Base-by-base conservation (phyloP, 2,888 invertebrate genomes). In the Pecten maximus region DNA sequence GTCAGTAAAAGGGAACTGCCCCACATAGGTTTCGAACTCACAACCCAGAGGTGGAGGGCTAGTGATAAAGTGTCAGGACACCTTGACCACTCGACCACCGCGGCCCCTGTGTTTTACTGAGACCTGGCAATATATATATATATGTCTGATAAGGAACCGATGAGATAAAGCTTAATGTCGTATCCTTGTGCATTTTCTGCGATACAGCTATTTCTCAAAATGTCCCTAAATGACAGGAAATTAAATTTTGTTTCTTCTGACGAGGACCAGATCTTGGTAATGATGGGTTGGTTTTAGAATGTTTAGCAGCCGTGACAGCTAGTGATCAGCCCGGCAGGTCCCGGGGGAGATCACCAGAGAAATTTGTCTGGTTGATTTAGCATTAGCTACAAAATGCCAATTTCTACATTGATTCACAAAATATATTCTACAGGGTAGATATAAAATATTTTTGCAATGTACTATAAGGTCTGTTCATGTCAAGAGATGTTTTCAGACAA, bases 351-450 rank as follows among this genome's bases (percentile, higher is more conserved):
- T 74, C 10, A 28, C 35, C 8, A 35, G 35, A 2, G 35, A 74
- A 35, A 28, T 74, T 35, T 35, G 74, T 74, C 35, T 28, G 60
- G 35, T 74, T 74, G 35, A 74, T 74, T 74, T 74, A 74, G 74
- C 74, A 28, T 6, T 15, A 74, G 35, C 74, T 35, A 23, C 74
- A 74, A 35, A n/a, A 35, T 35, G 35, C 74, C 74, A 74, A 54
- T 74, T 28, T 35, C 74, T 74, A 35, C 35, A 35, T 74, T 74
- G 74, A 74, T 74, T 74, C 74, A 74, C 74, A 74, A 74, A 74
- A 74, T 12, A 74, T 35, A 74, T 6, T 74, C 28, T 8, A 8
- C 19, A 28, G 16, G 15, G 1, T 2, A 60, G 12, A 74, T 10
- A 35, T 28, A 15, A 10, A 74, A 15, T 15, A 28, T 35, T 74